phyloP scores from a whole-genome alignment of 2,888 invertebrate genomes.

The Drosophila austrosaltans region DNA sequence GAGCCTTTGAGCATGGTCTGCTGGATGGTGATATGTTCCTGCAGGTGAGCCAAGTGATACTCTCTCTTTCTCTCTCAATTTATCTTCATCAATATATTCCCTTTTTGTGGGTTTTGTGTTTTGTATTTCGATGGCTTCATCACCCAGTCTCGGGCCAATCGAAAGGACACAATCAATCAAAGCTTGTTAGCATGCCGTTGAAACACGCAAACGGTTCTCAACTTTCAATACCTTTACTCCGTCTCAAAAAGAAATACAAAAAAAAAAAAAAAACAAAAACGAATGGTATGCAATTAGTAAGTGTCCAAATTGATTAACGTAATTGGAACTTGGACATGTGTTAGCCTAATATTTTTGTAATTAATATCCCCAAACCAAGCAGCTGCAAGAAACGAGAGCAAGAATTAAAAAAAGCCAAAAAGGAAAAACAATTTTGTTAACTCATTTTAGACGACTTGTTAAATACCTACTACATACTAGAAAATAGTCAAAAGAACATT shows the following conservation, averaged over 20 bases:
- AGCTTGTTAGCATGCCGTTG: slow-evolving; percentile 53
- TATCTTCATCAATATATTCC: slow-evolving; percentile 58
- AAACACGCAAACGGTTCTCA: slow-evolving; percentile 44
- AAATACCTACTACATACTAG: background rate
- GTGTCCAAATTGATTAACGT: slow-evolving; percentile 35
- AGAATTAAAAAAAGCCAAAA: slow-evolving; percentile 6
- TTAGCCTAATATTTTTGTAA: slow-evolving; percentile 19
- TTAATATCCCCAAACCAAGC: slow-evolving; percentile 14
- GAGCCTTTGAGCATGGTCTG: slow-evolving; percentile 94
- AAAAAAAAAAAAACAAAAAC: background rate
- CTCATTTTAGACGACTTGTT: background rate
- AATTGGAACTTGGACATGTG: slow-evolving; percentile 53
- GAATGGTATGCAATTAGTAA: slow-evolving; percentile 46
- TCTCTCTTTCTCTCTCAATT: slow-evolving; percentile 44
- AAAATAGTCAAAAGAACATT: no score
- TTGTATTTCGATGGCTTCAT: slow-evolving; percentile 68
- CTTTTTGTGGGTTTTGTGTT: slow-evolving; percentile 28
- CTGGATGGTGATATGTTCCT: slow-evolving; percentile 97
- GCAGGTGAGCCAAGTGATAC: slow-evolving; percentile 87
- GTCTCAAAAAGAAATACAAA: background rate
- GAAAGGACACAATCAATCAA: slow-evolving; percentile 70
- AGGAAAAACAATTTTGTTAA: background rate
- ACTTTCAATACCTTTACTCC: slow-evolving; percentile 6
- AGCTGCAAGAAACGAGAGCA: slow-evolving; percentile 15
- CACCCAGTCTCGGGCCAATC: slow-evolving; percentile 29